phyloP scores from a whole-genome alignment of 2,888 invertebrate species.

The Chouioia cunea region DNA sequence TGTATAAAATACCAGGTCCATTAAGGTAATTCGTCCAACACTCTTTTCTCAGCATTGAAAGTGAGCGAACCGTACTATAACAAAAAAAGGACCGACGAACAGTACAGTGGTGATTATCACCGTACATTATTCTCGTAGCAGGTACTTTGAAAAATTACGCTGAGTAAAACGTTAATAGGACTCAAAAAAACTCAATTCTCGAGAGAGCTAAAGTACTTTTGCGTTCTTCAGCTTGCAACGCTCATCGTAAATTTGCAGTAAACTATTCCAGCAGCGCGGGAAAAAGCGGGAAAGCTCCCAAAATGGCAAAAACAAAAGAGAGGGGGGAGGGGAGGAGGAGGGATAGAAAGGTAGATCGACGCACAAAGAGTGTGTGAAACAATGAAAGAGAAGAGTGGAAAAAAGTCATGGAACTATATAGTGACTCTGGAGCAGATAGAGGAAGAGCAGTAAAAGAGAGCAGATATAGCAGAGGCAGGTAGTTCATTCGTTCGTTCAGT shows the following conservation, averaged over 20 bases:
- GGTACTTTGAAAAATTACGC: too few relatives aligned
- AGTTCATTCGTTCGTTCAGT: conserved; percentile 19
- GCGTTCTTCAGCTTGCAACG: conserved; percentile 1
- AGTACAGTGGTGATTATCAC: too few relatives aligned
- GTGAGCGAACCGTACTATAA: too few relatives aligned
- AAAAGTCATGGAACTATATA: background rate
- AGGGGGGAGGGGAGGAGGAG: conserved; percentile 3
- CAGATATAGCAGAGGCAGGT: background rate
- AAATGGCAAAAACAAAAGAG: conserved; percentile 19
- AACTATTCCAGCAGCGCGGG: conserved; percentile 27
- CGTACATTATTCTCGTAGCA: too few relatives aligned
- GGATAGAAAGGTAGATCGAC: conserved; percentile 1
- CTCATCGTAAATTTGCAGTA: conserved; percentile 30
- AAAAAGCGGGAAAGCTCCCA: conserved; percentile 25
- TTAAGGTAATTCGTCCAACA: too few relatives aligned
- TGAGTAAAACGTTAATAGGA: too few relatives aligned
- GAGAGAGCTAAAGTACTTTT: background rate
- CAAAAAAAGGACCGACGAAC: too few relatives aligned
- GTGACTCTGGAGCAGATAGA: too few relatives aligned
- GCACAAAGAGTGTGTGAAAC: background rate
- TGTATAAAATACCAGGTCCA: too few relatives aligned
- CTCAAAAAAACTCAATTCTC: background rate
- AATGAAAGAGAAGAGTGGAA: background rate
- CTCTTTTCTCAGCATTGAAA: too few relatives aligned
- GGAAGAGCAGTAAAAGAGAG: background rate